Conservation (phyloP, 2,888 invertebrate species). For the Drosophila colorata region DNA sequence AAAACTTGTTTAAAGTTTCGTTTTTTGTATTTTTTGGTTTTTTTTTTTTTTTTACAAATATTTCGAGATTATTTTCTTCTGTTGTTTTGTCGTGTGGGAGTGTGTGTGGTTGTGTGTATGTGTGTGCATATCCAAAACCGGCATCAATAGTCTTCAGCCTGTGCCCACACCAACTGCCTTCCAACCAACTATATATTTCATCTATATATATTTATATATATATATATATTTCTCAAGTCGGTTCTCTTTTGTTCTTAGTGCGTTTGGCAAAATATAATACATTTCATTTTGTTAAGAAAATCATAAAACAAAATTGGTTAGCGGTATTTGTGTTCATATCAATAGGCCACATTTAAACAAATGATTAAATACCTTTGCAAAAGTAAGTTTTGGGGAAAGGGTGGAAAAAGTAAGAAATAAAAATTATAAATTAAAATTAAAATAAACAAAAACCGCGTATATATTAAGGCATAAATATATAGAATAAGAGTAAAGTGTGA, state of each 20-base stretch:
- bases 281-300: conserved; percentile 59
- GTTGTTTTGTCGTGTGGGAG: conserved; percentile 28
- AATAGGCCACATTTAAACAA: conserved; percentile 32
- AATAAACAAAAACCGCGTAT: conserved; percentile 60
- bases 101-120: conserved; percentile 38
- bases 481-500: not conserved
- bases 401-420: conserved; percentile 69
- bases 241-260: conserved; percentile 58
- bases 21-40: conserved; percentile 9
- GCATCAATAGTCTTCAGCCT: conserved; percentile 38
- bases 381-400: conserved; percentile 32
- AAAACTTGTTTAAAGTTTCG: conserved; percentile 3
- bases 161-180: conserved; percentile 36
- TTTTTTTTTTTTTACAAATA: conserved; percentile 55
- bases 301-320: conserved; percentile 43
- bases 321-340: conserved; percentile 29
- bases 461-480: conserved; percentile 24
- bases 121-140: conserved; percentile 55
- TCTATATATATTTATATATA: conserved; percentile 25
- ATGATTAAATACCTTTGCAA: conserved; percentile 67
- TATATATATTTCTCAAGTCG: conserved; percentile 13
- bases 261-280: conserved; percentile 60
- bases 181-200: conserved; percentile 33
- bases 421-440: conserved; percentile 68
- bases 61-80: conserved; percentile 67